Conservation (phyloP, 2,113 vertebrate species). For the Elanoides forficatus region DNA sequence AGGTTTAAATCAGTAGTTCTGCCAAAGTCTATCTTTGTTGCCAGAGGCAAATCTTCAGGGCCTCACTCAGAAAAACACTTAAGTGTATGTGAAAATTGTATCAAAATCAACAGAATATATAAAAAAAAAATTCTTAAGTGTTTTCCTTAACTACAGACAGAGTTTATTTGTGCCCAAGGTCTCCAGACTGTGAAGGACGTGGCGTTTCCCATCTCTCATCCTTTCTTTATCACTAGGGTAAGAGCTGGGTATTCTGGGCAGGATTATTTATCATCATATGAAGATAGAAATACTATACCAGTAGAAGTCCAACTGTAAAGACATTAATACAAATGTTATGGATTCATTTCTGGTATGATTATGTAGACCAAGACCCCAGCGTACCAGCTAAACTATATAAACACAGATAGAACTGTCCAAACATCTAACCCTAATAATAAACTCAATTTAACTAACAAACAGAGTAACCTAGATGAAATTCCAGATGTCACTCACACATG, state of each 20-base stretch:
- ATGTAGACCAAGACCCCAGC: background rate
- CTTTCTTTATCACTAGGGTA: background rate
- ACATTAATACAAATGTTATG: rapidly evolving
- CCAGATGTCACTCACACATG: background rate
- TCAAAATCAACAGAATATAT: background rate
- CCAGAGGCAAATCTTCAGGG: background rate
- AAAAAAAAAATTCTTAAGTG: background rate
- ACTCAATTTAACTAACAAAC: background rate
- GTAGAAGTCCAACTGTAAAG: background rate
- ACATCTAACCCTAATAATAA: background rate
- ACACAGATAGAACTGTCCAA: background rate
- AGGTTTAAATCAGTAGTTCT: background rate
- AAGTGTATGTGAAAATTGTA: background rate
- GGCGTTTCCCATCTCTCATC: background rate
- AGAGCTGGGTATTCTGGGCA: background rate
- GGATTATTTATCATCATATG: background rate
- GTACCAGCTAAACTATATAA: background rate
- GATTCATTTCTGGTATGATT: background rate
- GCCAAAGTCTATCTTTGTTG: background rate
- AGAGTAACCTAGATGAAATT: background rate
- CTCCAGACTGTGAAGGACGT: background rate
- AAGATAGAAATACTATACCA: background rate
- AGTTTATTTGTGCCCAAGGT: background rate
- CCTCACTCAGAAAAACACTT: background rate
- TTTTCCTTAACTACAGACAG: background rate